Base-by-base conservation (phyloP, 2,797 vertebrate genomes). In the Danio kyathit region DNA sequence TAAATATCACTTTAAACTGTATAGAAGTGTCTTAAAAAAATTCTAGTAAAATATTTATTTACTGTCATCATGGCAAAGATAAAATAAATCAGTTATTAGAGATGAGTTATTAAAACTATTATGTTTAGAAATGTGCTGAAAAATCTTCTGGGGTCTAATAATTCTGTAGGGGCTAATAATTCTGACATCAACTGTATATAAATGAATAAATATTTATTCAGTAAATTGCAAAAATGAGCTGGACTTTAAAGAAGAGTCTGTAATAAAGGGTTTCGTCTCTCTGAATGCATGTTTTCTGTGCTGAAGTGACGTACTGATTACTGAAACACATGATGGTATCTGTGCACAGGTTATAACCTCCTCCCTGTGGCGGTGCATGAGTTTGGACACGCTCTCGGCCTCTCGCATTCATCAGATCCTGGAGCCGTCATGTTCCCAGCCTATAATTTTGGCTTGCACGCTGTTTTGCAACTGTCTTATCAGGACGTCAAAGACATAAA, bases 371-470 rank as follows among this genome's bases (percentile, higher is more conserved):
- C 96, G 17, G 94, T 94, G 73, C 96, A 97, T 84, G 96, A 97
- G 84, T 95, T 98, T 80, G 96, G 96, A 21, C 96, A 97, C 13
- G 94, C 96, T 0, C 87, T 98, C 19, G 96, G 96, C 44, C 94
- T 98, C 4, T 84, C 91, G 14, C 96, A 97, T 86, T 96, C 96
- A 4, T 89, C 92, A 69, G 96, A 97, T 76, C 95, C 94, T 0
- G 96, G 96, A 19, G 94, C 95, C 0, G 83, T 97, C 75, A 97
- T 97, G 97, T 97, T 93, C 87, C 96, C 97, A n/a, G 81, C 95
- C 66, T 97, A 97, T 81, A 96, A 93, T 76, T 96, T 96, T 81
- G 92, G 87, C 5, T 91, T 93, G 21, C 93, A 91, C 65, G 84
- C 46, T 69, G 92, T 92, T 6, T 92, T 95, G 44, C 67, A 93